phyloP scores from a whole-genome alignment of 1,140 invertebrate species.

The Ceratosolen fusciceps region DNA sequence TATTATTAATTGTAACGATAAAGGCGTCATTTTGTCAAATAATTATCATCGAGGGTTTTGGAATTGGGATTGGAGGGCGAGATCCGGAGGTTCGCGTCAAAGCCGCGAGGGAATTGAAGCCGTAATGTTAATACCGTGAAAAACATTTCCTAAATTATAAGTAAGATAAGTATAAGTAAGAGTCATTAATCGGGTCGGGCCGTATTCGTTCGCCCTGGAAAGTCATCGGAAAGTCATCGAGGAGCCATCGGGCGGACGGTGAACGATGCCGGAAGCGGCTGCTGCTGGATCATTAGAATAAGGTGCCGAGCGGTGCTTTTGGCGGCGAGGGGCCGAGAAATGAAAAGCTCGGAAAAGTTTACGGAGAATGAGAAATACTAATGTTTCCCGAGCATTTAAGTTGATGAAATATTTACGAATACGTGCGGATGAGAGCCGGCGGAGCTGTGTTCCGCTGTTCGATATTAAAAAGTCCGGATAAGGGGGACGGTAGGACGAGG shows the following conservation, averaged over 20 bases:
- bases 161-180: neutral
- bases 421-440: too few relatives aligned
- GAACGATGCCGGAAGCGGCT: neutral
- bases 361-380: neutral
- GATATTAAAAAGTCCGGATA: slow-evolving; percentile 4
- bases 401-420: neutral
- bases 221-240: too few relatives aligned
- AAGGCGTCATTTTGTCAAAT: too few relatives aligned
- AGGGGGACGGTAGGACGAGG: neutral
- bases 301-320: neutral
- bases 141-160: neutral
- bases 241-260: too few relatives aligned
- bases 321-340: neutral
- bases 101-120: too few relatives aligned
- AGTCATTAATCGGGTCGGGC: neutral
- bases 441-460: neutral
- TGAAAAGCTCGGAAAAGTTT: neutral
- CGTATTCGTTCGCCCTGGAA: neutral
- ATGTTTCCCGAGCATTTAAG: too few relatives aligned
- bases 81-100: too few relatives aligned
- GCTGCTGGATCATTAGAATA: neutral
- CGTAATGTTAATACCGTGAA: neutral
- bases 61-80: too few relatives aligned
- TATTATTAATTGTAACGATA: too few relatives aligned
- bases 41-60: too few relatives aligned